phyloP scores from a whole-genome alignment of 2,113 vertebrate genomes.

The Mesembrinibis cayennensis region DNA sequence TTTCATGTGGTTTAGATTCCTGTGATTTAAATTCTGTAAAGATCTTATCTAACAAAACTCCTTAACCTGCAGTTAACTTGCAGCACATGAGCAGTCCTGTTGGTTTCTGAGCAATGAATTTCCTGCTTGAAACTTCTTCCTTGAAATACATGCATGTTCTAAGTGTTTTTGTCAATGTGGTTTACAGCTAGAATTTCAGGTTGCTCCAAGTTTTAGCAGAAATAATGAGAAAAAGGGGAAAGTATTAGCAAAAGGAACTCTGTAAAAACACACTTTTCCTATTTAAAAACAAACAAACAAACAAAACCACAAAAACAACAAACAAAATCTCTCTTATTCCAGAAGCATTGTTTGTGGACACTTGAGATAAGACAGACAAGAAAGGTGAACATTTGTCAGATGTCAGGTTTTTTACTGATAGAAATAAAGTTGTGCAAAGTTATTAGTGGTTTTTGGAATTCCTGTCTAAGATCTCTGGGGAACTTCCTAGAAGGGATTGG shows the following conservation, averaged over 20 bases:
- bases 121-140: neutral
- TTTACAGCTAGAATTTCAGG: neutral
- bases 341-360: neutral
- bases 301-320: neutral
- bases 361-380: neutral
- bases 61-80: neutral
- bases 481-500: neutral
- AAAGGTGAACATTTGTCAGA: neutral
- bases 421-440: neutral
- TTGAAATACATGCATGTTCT: neutral
- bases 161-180: neutral
- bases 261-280: neutral
- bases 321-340: neutral
- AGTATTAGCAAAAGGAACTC: neutral
- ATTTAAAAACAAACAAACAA: neutral
- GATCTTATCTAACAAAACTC: conserved; percentile 38
- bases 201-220: neutral
- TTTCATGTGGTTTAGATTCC: conserved; percentile 22
- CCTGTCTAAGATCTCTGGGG: neutral
- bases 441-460: neutral
- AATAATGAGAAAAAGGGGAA: neutral
- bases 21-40: conserved; percentile 41
- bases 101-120: neutral
- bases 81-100: neutral
- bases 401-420: neutral